Percentiles rank a stretch among this genome's conserved stretches.
phyloP scores from a whole-genome alignment of 1,140 invertebrate genomes.

The Leptopilina boulardi region DNA sequence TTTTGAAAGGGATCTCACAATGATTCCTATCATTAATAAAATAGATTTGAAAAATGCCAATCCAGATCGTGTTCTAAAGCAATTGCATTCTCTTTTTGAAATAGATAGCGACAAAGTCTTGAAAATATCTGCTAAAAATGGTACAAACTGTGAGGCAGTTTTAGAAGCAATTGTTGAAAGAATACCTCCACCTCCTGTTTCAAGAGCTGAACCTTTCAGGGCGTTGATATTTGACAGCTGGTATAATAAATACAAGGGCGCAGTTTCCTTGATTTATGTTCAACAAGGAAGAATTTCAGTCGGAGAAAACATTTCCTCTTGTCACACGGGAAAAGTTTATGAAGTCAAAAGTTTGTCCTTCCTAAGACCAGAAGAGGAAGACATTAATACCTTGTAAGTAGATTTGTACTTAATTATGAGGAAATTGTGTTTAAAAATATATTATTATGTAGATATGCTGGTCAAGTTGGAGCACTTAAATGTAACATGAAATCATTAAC shows the following conservation, averaged over 20 bases:
- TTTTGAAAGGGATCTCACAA: constrained; percentile 86
- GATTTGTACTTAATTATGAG: constrained; percentile 48
- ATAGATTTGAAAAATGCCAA: constrained; percentile 95
- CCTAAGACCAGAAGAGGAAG: constrained; percentile 86
- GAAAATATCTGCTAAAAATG: constrained; percentile 92
- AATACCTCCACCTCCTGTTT: constrained; percentile 85
- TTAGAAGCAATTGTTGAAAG: constrained; percentile 86
- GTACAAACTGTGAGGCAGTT: constrained; percentile 86
- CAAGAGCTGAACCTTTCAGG: constrained; percentile 81
- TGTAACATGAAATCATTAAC: constrained; percentile 88
- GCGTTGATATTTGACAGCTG: constrained; percentile 96
- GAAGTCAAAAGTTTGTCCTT: constrained; percentile 88
- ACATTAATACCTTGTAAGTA: constrained; percentile 82
- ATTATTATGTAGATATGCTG: constrained; percentile 79
- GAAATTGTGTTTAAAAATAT: not conserved
- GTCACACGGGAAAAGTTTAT: constrained; percentile 83
- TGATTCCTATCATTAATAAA: constrained; percentile 98
- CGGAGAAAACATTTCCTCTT: constrained; percentile 82
- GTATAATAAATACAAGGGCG: constrained; percentile 93
- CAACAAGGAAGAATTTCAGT: constrained; percentile 84
- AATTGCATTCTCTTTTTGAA: constrained; percentile 91
- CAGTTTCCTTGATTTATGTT: constrained; percentile 87
- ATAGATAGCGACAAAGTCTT: constrained; percentile 83
- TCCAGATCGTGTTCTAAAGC: constrained; percentile 86
- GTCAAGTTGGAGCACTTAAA: constrained; percentile 88